Conservation (phyloP, 2,113 vertebrate genomes). For the Megaceryle maxima region DNA sequence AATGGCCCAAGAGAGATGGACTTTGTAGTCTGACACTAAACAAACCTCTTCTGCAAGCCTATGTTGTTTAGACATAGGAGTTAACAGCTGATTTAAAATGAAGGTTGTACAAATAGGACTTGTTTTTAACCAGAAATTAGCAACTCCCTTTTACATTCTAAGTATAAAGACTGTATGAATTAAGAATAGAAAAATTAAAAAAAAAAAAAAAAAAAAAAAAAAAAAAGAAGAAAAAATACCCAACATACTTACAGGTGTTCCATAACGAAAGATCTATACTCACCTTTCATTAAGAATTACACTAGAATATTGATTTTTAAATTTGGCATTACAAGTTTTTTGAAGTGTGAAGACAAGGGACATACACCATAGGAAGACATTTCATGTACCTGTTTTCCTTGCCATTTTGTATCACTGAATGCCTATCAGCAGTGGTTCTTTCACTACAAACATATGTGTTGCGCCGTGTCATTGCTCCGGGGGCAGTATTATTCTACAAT, state of each 20-base stretch:
- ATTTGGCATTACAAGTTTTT: neutral
- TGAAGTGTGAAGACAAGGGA: slow-evolving; percentile 18
- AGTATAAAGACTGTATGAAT: neutral
- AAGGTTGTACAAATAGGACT: neutral
- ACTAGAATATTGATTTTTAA: neutral
- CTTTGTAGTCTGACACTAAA: neutral
- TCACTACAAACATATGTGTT: slow-evolving; percentile 98
- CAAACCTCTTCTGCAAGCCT: neutral
- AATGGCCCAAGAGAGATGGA: neutral
- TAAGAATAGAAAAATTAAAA: neutral
- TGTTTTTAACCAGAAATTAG: neutral
- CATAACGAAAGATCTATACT: slow-evolving; percentile 18
- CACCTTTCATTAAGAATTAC: slow-evolving; percentile 31
- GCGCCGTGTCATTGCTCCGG: slow-evolving; percentile 92
- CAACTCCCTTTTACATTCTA: neutral
- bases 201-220: too few relatives aligned
- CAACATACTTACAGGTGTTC: slow-evolving; percentile 14
- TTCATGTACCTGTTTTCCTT: slow-evolving; percentile 93
- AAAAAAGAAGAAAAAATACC: neutral
- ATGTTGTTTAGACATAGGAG: neutral
- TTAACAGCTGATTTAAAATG: neutral
- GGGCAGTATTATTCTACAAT: slow-evolving; percentile 86
- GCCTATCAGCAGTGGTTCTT: slow-evolving; percentile 87
- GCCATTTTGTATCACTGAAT: slow-evolving; percentile 95
- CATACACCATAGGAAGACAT: slow-evolving; percentile 17